phyloP scores from a whole-genome alignment of 2,113 vertebrate genomes.

The Morone chrysops region DNA sequence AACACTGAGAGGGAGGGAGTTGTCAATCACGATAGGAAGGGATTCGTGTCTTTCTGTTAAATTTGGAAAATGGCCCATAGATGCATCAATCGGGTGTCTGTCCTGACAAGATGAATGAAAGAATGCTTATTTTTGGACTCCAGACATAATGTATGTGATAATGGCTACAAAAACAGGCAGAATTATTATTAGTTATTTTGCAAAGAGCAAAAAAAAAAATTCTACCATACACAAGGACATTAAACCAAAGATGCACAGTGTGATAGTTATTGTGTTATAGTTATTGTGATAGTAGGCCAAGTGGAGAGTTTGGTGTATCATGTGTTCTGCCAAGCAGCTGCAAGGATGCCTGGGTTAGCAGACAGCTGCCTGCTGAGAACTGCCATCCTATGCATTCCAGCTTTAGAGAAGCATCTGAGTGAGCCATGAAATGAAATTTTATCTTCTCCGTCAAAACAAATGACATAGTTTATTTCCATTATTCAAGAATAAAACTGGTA shows the following conservation, averaged over 20 bases:
- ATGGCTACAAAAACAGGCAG: not conserved
- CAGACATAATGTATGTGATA: not conserved
- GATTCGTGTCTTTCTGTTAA: constrained; percentile 13
- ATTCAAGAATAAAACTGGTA: not conserved
- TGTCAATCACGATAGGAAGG: not conserved
- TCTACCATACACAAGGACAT: not conserved
- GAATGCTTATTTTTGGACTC: not conserved
- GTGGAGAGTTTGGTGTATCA: constrained; percentile 31
- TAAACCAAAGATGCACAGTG: not conserved
- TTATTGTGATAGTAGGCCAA: too few species aligned
- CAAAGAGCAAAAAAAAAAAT: too few species aligned
- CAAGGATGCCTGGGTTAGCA: constrained; percentile 24
- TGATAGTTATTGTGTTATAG: not conserved
- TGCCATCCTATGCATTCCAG: constrained; percentile 22
- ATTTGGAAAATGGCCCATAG: constrained; percentile 13
- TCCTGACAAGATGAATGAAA: not conserved
- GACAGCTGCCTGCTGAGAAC: constrained; percentile 60
- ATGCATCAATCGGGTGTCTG: not conserved
- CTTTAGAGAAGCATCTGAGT: constrained; percentile 18
- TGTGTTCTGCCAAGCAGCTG: constrained; percentile 65
- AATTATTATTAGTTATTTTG: not conserved
- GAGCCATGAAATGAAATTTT: constrained; percentile 8
- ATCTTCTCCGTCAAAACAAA: constrained; percentile 11
- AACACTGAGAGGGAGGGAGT: not conserved
- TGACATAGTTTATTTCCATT: not conserved